A percentile compares a stretch with the other conserved stretches of the same genome.
phyloP scores from a whole-genome alignment of 2,888 invertebrate genomes.

The Drosophila diplacantha region DNA sequence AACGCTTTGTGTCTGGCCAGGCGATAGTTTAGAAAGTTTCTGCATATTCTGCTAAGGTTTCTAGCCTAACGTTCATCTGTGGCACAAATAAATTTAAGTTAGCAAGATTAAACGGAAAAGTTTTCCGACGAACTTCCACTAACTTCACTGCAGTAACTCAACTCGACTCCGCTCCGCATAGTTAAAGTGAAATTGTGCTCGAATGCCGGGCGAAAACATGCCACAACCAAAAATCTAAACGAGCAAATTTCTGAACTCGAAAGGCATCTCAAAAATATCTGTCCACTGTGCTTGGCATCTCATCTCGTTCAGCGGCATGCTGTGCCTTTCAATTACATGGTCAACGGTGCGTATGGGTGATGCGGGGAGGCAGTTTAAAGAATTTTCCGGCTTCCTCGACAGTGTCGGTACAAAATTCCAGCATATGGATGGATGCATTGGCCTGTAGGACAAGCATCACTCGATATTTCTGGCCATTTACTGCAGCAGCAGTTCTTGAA shows the following conservation, averaged over 20 bases:
- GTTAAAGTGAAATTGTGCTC: slow-evolving; percentile 6
- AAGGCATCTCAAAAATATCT: slow-evolving; percentile 14
- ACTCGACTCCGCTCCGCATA: slow-evolving; percentile 5
- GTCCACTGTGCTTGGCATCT: slow-evolving; percentile 15
- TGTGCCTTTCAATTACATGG: slow-evolving; percentile 31
- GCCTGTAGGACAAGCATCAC: slow-evolving; percentile 12
- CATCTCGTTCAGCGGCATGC: slow-evolving; percentile 11
- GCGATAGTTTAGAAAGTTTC: not conserved
- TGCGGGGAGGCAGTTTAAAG: slow-evolving; percentile 5
- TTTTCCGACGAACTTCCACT: slow-evolving; percentile 6
- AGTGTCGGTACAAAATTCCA: slow-evolving; percentile 31
- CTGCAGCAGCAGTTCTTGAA: slow-evolving; percentile 21
- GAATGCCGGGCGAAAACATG: slow-evolving; percentile 6
- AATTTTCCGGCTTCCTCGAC: slow-evolving; percentile 23
- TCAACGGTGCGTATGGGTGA: slow-evolving; percentile 35
- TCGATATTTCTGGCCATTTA: slow-evolving; percentile 25
- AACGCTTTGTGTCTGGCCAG: not conserved
- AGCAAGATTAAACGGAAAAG: slow-evolving; percentile 12
- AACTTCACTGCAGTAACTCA: slow-evolving; percentile 19
- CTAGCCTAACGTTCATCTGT: not conserved
- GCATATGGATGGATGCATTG: slow-evolving; percentile 40
- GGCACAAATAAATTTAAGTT: slow-evolving; percentile 10
- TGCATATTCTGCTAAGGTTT: not conserved
- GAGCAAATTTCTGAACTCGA: slow-evolving; percentile 7
- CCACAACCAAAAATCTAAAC: slow-evolving; percentile 19